Evolutionary conservation across 2,888 invertebrate genomes (phyloP).

Genomic region (Podotricha telesiphe): DNA sequence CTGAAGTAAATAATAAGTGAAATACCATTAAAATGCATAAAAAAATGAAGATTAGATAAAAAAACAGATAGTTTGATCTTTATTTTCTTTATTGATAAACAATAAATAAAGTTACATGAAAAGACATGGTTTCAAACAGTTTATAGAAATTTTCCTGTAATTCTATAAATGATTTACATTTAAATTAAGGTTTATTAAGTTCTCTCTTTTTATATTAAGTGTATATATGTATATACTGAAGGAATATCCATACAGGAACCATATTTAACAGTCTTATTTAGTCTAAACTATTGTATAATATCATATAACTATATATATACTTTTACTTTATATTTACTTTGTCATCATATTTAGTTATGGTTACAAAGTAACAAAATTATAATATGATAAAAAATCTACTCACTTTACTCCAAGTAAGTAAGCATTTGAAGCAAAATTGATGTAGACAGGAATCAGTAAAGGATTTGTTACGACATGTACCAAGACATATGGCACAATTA

Average conservation of each 20-base stretch:
- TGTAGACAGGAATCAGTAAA: slow-evolving; percentile 97
- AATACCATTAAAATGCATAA: not conserved
- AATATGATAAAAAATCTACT: slow-evolving; percentile 39
- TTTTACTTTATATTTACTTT: not conserved
- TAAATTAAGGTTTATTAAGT: not conserved
- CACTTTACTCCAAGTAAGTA: slow-evolving; percentile 96
- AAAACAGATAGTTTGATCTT: too few species aligned
- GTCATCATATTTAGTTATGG: not conserved
- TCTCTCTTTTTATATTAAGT: not conserved
- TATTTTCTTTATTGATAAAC: not conserved
- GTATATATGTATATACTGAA: not conserved
- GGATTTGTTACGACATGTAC: slow-evolving; percentile 92
- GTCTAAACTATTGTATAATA: not conserved
- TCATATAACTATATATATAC: not conserved
- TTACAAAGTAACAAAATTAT: not conserved
- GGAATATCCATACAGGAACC: not conserved
- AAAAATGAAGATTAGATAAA: too few species aligned
- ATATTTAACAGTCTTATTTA: not conserved
- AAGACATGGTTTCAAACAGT: too few species aligned
- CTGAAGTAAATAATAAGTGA: slow-evolving; percentile 69
- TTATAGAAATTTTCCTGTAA: too few species aligned
- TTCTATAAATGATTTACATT: not conserved
- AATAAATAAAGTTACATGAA: too few species aligned
- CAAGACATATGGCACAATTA: slow-evolving; percentile 96
- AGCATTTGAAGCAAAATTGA: slow-evolving; percentile 96